These are phyloP conservation scores for Limenitis camilla DNA, from an alignment of 2,888 invertebrate genomes.

Conservation along the genomic window DNA sequence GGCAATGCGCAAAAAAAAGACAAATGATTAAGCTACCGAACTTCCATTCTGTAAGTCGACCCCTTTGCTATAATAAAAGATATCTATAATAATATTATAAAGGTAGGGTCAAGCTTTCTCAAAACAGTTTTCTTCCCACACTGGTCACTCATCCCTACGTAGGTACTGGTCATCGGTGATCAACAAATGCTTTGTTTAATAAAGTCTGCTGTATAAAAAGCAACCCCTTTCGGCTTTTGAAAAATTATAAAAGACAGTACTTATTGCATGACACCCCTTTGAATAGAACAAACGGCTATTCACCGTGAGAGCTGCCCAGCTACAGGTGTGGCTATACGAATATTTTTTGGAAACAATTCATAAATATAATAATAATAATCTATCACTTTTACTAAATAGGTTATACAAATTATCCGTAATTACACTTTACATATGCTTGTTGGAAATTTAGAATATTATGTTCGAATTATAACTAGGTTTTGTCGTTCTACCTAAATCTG, in stretches of 20 bases:
- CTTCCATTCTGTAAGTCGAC: slow-evolving; percentile 44
- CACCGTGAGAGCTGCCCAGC: slow-evolving; percentile 28
- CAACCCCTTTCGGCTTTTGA: slow-evolving; percentile 52
- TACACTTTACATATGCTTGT: too few species aligned
- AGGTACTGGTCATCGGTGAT: slow-evolving; percentile 66
- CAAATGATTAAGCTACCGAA: slow-evolving; percentile 39
- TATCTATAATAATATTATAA: slow-evolving; percentile 52
- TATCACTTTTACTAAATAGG: too few species aligned
- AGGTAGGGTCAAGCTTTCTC: slow-evolving; percentile 58
- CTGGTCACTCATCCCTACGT: slow-evolving; percentile 59
- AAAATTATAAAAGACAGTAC: slow-evolving; percentile 49
- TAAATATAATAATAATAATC: too few species aligned
- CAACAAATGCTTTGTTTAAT: slow-evolving; percentile 60
- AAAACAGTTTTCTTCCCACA: slow-evolving; percentile 62
- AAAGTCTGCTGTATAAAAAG: slow-evolving; percentile 51
- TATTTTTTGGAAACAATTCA: slow-evolving; percentile 5
- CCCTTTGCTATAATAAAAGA: slow-evolving; percentile 49
- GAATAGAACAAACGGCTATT: slow-evolving; percentile 42
- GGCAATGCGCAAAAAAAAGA: slow-evolving; percentile 54
- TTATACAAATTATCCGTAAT: too few species aligned
- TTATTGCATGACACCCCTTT: slow-evolving; percentile 54
- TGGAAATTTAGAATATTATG: too few species aligned
- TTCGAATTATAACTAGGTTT: too few species aligned
- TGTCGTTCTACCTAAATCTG: too few species aligned
- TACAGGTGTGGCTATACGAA: slow-evolving; percentile 28